Evolutionary conservation across 2,888 invertebrate genomes (phyloP), one percentile per base, ranked within the genome.

Genomic region (Pristionchus japonicus): DNA sequence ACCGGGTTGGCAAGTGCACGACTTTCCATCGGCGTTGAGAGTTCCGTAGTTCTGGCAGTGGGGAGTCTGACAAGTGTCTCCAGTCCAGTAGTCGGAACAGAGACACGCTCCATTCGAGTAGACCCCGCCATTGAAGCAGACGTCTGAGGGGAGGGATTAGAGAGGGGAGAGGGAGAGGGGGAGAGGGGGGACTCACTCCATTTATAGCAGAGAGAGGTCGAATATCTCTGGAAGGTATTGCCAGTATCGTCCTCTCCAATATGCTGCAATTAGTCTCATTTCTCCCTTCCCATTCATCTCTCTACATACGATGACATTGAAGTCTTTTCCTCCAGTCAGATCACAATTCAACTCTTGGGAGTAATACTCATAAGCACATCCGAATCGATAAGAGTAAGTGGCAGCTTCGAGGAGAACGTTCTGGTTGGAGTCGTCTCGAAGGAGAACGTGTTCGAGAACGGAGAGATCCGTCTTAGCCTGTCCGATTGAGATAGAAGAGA

Each of bases 271-370:
- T 43, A 1, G n/a, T 27, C 37, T 27, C 47, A 27, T 23, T 23
- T 37, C 17, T 23, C 37, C n/a, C 88, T 90, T 88, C 23, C n/a
- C 57, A 0, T 49, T 15, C 20, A 1, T 23, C 15, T 17, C n/a
- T 43, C 3, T 7, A 49, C 70, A 31, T 34, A 87, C 87, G n/a
- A 87, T 27, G 13, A 87, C 80, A 64, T 31, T 47, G 47, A 87
- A 74, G 40, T 87, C 87, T 6, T 43, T 9, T 80, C 87, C 85
- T 49, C 83, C 49, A 52, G 70, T 88, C 11, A 77, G 64, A 47
- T 90, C 89, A 86, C 93, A 93, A 47, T 88, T 89, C 88, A 93
- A 92, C 74, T 90, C 89, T 61, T 92, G 92, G 0, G 93, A 92
- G 89, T 91, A 91, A 89, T 90, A 93, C 89, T 92, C 90, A 86